A percentile compares a stretch with the other conserved stretches of the same genome.
phyloP scores from a whole-genome alignment of 2,888 invertebrate species.

The Glaucopsyche alexis region DNA sequence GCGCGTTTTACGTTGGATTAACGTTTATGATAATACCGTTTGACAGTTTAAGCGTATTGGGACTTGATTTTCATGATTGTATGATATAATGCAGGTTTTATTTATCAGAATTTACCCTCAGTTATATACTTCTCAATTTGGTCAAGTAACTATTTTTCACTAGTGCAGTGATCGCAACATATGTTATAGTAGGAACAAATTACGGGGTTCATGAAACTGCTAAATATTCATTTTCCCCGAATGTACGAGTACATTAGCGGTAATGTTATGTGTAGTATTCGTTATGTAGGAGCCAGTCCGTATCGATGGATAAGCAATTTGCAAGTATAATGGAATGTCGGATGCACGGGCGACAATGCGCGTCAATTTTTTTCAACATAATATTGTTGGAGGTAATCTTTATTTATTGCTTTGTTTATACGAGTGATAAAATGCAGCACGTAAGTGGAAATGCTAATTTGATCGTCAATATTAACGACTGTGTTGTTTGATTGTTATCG shows the following conservation, averaged over 20 bases:
- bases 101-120: too few species aligned
- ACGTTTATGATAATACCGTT: too few species aligned
- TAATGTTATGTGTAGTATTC: conserved; percentile 40
- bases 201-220: too few species aligned
- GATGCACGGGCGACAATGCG: conserved; percentile 54
- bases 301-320: conserved; percentile 73
- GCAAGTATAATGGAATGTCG: conserved; percentile 73
- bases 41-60: too few species aligned
- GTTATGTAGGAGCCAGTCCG: conserved; percentile 46
- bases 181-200: too few species aligned
- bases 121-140: too few species aligned
- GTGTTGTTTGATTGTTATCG: background rate
- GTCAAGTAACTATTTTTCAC: too few species aligned
- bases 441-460: background rate
- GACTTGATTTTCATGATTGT: too few species aligned
- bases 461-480: background rate
- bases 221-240: background rate
- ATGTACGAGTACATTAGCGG: conserved; percentile 17
- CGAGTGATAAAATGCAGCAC: background rate
- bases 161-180: too few species aligned
- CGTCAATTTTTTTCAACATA: conserved; percentile 57
- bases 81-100: too few species aligned
- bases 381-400: conserved; percentile 34
- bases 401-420: background rate
- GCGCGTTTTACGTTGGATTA: too few species aligned